phyloP scores from a whole-genome alignment of 1,140 invertebrate species.

The Chrysoperla carnea region DNA sequence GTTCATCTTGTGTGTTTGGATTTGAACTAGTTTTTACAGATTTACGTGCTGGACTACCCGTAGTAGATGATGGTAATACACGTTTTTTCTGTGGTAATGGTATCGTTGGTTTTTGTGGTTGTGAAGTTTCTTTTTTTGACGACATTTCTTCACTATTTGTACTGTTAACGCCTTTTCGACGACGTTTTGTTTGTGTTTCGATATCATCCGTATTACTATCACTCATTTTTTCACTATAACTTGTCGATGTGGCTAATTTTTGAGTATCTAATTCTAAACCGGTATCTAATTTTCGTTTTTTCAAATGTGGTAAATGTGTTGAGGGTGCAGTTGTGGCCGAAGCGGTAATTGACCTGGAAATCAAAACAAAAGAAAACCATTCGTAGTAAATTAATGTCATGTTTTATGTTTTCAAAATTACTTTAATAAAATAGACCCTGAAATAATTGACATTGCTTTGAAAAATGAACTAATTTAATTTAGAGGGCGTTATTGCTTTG shows the following conservation, averaged over 20 bases:
- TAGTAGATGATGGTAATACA: conserved; percentile 25
- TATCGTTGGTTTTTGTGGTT: conserved; percentile 23
- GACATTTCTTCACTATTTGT: conserved; percentile 15
- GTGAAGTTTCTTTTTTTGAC: conserved; percentile 1
- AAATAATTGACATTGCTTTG: no score
- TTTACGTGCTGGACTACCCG: conserved; percentile 31
- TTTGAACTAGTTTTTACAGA: conserved; percentile 16
- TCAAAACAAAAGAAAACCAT: background rate
- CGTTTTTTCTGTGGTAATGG: conserved; percentile 42
- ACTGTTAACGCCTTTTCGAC: conserved; percentile 22
- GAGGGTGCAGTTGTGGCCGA: background rate
- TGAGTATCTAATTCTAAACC: conserved; percentile 22
- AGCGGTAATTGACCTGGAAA: background rate
- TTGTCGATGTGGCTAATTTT: conserved; percentile 15
- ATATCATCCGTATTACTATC: conserved; percentile 15
- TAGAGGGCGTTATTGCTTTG: no score
- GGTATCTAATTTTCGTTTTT: conserved; percentile 34
- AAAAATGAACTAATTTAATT: no score
- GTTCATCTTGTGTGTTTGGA: conserved; percentile 24
- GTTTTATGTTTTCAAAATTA: no score
- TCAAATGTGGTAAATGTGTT: conserved; percentile 23
- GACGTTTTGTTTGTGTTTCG: conserved; percentile 23
- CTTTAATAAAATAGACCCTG: no score
- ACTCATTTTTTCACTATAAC: conserved; percentile 10
- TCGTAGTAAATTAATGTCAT: no score